A percentile compares a stretch with the other conserved stretches of the same genome.
phyloP scores from a whole-genome alignment of 2,113 vertebrate species.

The Brachypodius melanocephalos region DNA sequence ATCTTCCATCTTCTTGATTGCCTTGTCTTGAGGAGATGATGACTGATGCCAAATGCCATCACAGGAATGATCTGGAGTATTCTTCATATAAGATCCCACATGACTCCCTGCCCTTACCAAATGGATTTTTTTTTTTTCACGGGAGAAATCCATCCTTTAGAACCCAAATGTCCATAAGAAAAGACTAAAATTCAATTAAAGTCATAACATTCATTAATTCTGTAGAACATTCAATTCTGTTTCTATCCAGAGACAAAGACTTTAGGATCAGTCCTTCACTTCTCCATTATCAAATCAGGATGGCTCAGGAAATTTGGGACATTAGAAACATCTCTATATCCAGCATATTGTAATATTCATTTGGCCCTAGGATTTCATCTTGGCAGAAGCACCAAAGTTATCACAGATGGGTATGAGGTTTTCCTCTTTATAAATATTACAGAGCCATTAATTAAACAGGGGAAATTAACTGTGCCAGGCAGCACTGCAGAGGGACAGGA shows the following conservation, averaged over 20 bases:
- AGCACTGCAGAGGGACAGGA: neutral
- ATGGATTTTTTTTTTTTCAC: neutral
- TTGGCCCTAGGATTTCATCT: neutral
- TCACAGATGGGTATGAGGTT: neutral
- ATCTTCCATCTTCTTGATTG: conserved; percentile 27
- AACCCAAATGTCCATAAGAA: neutral
- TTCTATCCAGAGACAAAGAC: neutral
- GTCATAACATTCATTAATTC: neutral
- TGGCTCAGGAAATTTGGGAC: neutral
- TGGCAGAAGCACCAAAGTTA: neutral
- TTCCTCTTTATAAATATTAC: conserved; percentile 17
- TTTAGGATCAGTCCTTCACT: neutral
- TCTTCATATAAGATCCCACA: neutral
- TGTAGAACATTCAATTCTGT: neutral
- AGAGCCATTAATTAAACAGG: conserved; percentile 14
- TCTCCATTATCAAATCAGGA: neutral
- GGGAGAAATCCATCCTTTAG: neutral
- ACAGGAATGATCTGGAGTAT: neutral
- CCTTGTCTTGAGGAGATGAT: neutral
- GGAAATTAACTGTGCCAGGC: neutral
- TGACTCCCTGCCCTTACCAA: neutral
- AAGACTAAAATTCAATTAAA: neutral
- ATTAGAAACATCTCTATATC: neutral
- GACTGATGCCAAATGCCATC: neutral
- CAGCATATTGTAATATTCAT: neutral